Evolutionary conservation across 1,140 invertebrate species (phyloP).

Genomic region (Heliconius congener): DNA sequence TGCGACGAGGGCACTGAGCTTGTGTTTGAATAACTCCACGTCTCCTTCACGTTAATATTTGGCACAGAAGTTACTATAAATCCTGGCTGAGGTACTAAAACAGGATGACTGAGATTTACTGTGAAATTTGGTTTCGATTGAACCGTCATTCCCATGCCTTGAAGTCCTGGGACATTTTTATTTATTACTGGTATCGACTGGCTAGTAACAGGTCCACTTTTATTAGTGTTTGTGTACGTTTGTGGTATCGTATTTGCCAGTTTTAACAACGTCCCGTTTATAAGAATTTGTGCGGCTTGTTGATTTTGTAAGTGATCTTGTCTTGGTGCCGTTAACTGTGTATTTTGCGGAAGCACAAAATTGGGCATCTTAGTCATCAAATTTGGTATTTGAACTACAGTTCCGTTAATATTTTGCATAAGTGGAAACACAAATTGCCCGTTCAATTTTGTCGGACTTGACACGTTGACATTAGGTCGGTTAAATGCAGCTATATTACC

Average conservation of each 20-base stretch:
- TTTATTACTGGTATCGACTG: slow-evolving; percentile 68
- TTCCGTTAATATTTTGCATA: slow-evolving; percentile 78
- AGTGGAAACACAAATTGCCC: slow-evolving; percentile 78
- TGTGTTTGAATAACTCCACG: slow-evolving; percentile 73
- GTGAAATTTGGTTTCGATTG: slow-evolving; percentile 75
- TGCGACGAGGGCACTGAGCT: slow-evolving; percentile 61
- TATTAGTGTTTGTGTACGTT: slow-evolving; percentile 61
- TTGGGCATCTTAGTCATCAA: slow-evolving; percentile 78
- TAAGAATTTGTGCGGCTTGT: slow-evolving; percentile 72
- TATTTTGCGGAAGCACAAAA: slow-evolving; percentile 71
- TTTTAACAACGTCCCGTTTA: slow-evolving; percentile 79
- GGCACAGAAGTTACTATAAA: slow-evolving; percentile 79
- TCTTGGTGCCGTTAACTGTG: slow-evolving; percentile 61
- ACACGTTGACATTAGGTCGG: slow-evolving; percentile 70
- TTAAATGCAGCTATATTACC: slow-evolving; percentile 67
- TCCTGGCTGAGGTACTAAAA: slow-evolving; percentile 76
- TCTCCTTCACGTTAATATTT: slow-evolving; percentile 79
- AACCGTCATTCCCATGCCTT: slow-evolving; percentile 67
- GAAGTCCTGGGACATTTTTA: slow-evolving; percentile 66
- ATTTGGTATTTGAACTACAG: slow-evolving; percentile 79
- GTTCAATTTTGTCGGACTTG: slow-evolving; percentile 77
- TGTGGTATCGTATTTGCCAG: slow-evolving; percentile 69
- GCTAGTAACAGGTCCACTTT: slow-evolving; percentile 60
- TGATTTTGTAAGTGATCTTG: slow-evolving; percentile 73
- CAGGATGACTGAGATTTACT: slow-evolving; percentile 74